Base-by-base conservation (phyloP, 1,140 invertebrate genomes). In the Pseudoatta argentina region DNA sequence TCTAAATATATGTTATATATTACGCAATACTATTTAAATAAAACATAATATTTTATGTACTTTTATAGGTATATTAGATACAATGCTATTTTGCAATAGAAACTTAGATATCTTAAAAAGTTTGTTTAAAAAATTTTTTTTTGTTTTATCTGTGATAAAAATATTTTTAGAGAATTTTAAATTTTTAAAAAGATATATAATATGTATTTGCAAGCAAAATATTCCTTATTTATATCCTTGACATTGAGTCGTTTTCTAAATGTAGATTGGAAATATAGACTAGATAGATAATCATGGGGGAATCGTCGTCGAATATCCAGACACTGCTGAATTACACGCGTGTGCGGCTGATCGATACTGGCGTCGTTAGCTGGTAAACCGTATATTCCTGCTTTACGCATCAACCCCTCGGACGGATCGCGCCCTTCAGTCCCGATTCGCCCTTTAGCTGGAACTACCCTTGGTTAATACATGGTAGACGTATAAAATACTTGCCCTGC, bases 321-420 rank as follows among this genome's bases (percentile, higher is more conserved):
- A 82, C 71, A 18, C 24, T 16, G 44, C 18, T 53, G 34, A 27
- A 51, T 34, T 79, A 81, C 66, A 88, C 71, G 87, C 75, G 86
- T 78, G 85, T 86, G 87, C 39, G 83, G 30, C 90, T 83, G 86
- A 86, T 92, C 91, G 91, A 92, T 92, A 92, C 87, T 81, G 61
- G 69, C 88, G 90, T 92, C 87, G 90, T 87, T 73, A 86, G 81
- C 87, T 91, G 81, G 88, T 87, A 91, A 89, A 66, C 87, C 73
- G 72, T 88, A 85, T 73, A 89, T 90, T 87, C 30, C 77, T 78
- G 71, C 86, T 89, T 85, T 77, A 88, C 82, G 78, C 75, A 86
- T 76, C 77, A 61, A 73, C 66, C 85, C 79, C 87, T 77, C 64
- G 69, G 53, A 78, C 59, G 71, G 39, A 61, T 88, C 59, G 79